phyloP scores from a whole-genome alignment of 2,888 invertebrate species.

The Anaspis maculata region DNA sequence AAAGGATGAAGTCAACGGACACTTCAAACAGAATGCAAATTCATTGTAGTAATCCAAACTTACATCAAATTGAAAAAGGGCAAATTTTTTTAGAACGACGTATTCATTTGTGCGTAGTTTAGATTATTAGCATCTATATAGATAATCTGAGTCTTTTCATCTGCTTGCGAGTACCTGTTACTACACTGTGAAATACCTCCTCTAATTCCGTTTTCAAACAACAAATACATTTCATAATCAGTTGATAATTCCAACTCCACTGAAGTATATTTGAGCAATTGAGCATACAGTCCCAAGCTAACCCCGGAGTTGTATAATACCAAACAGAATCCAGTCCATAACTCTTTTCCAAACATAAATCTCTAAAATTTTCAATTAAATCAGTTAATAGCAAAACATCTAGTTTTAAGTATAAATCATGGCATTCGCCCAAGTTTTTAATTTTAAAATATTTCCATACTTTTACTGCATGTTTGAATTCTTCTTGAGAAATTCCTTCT shows the following conservation, averaged over 20 bases:
- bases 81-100: no score
- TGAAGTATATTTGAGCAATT: slow-evolving; percentile 15
- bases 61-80: no score
- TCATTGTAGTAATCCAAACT: no score
- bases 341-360: slow-evolving; percentile 15
- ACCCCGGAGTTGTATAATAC: slow-evolving; percentile 21
- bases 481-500: slow-evolving; percentile 9
- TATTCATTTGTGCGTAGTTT: no score
- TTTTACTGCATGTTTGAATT: slow-evolving; percentile 9
- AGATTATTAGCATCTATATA: slow-evolving; percentile 8
- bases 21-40: no score
- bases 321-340: slow-evolving; percentile 20
- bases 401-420: slow-evolving; percentile 23
- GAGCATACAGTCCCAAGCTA: slow-evolving; percentile 22
- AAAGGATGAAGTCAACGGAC: no score
- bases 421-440: slow-evolving; percentile 23
- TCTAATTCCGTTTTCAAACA: slow-evolving; percentile 10
- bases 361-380: slow-evolving; percentile 27
- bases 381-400: slow-evolving; percentile 27
- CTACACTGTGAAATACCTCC: slow-evolving; percentile 9
- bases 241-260: slow-evolving; percentile 8
- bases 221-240: slow-evolving; percentile 12
- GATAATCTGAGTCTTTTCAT: slow-evolving; percentile 10
- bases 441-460: slow-evolving; percentile 12
- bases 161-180: slow-evolving; percentile 10